phyloP scores from a whole-genome alignment of 2,113 vertebrate genomes.

The Sterrhoptilus dennistouni region DNA sequence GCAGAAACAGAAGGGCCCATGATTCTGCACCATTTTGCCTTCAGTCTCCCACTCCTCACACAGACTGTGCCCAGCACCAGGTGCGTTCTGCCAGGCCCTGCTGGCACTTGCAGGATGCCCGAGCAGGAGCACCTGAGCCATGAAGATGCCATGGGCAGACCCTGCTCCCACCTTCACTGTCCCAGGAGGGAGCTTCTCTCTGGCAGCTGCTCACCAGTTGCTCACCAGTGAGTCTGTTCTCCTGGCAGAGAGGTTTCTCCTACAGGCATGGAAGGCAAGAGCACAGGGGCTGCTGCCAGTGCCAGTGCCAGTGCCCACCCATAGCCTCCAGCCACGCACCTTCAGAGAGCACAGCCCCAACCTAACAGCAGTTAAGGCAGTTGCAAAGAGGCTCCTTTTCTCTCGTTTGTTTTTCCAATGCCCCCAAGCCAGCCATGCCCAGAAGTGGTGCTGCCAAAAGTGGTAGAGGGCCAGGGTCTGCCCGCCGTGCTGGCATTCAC shows the following conservation, averaged over 20 bases:
- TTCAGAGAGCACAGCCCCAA: not conserved
- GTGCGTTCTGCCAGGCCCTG: not conserved
- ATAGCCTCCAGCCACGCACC: not conserved
- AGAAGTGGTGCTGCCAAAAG: not conserved
- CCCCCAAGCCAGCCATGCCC: not conserved
- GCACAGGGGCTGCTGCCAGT: not conserved
- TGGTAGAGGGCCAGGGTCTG: not conserved
- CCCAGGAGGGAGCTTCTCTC: not conserved
- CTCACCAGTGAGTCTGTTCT: not conserved
- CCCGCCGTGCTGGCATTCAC: not conserved
- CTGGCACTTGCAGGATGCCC: not conserved
- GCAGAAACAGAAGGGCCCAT: constrained; percentile 11
- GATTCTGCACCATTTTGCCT: constrained; percentile 60
- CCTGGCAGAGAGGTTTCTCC: not conserved
- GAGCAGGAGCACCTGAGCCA: not conserved
- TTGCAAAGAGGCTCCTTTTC: not conserved
- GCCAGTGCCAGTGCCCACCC: not conserved
- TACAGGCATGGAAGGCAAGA: not conserved
- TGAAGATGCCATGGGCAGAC: not conserved
- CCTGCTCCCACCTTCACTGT: not conserved
- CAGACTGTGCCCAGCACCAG: not conserved
- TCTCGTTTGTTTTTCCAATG: not conserved
- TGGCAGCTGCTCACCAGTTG: not conserved
- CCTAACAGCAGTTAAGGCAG: not conserved
- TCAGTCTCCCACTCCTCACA: constrained; percentile 21